Base-by-base conservation (phyloP, 1,140 invertebrate species). In the Sycophaga agraensis region DNA sequence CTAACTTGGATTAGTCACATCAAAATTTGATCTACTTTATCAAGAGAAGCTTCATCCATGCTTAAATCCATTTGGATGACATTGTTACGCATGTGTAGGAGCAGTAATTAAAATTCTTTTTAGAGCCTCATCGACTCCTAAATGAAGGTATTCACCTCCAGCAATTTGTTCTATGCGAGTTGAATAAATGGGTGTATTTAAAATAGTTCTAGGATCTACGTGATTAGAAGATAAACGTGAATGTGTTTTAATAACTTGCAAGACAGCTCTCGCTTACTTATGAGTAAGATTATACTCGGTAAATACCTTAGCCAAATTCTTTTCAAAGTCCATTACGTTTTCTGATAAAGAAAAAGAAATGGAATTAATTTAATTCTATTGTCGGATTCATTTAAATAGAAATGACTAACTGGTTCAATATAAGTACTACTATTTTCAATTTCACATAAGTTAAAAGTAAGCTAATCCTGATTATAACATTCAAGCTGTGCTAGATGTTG, bases 1-100 rank as follows among this genome's bases (percentile, higher is more conserved):
- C 54, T 59, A 21, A 53, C 64, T 54, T 68, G 66, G 42, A 70
- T 67, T 0, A 66, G 69, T 64, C 69, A 70, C 19, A 70, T 69
- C 0, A 50, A 11, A 26, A 57, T 56, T 42, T 42, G 63, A 1
- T 56, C 51, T 9, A 4, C 35, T 50, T 62, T 55, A 55, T 67
- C 55, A 0, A 26, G 31, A 43, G 35, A 40, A 8, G 59, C 66
- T 49, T 66, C 69, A 46, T 71, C 69, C 9, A 60, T 66, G 14
- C 57, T 69, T 8, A 70, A 56, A 56, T 66, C 66, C 14, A 70
- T 28, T 60, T 65, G 26, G 2, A 70, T 40, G 43, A 56, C 11
- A n/a, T 64, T 42, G 31, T 5, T 34, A 11, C 31, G 11, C 11
- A 11, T 11, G 11, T 39, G n/a, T 6, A 9, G 4, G 5, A 8